Evolutionary conservation across 2,888 invertebrate species (phyloP), one percentile per base, ranked within the genome.

Genomic region (Cheilosia grossa): DNA sequence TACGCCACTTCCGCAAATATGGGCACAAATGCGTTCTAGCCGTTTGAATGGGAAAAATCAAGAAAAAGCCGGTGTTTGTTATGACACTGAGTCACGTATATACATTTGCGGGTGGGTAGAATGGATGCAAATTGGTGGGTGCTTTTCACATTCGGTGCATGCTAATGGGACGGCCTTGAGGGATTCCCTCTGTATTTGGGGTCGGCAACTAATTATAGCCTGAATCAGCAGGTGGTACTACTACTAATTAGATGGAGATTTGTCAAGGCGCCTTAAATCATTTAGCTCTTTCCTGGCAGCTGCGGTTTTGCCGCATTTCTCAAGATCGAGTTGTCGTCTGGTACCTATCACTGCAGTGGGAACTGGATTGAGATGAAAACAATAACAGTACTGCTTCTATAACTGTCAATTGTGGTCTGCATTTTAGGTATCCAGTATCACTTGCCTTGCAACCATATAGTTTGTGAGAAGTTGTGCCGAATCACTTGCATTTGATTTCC

Each of bases 151-250:
- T 21, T 17, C 4, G 30, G 9, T n/a, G 58, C 49, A 79, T 69
- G 69, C 63, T 64, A 74, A 79, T 64, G 51, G 10, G 44, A 44
- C 47, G 64, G 58, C 80, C 80, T 80, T 80, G 83, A 83, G 83
- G 83, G 83, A 83, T 80, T 83, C 83, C 83, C 83, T 83, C 80
- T 59, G 10, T 54, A 47, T 63, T 49, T 27, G 21, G 56, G 24
- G 19, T 27, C 47, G 37, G n/a, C 9, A 13, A 19, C n/a, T 17
- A 75, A 58, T 64, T n/a, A 27, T 44, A n/a, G 37, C 7, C 3
- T 42, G 15, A n/a, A 13, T n/a, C 47, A 42, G 10, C 7, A 17
- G 30, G 63, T 64, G n/a, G 59, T 30, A 44, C 9, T 21, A 53
- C 42, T 19, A 13, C 0, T 0, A 42, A 42, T 42, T 42, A 2